phyloP scores from a whole-genome alignment of 1,140 invertebrate species.

The Daktulosphaira vitifoliae region DNA sequence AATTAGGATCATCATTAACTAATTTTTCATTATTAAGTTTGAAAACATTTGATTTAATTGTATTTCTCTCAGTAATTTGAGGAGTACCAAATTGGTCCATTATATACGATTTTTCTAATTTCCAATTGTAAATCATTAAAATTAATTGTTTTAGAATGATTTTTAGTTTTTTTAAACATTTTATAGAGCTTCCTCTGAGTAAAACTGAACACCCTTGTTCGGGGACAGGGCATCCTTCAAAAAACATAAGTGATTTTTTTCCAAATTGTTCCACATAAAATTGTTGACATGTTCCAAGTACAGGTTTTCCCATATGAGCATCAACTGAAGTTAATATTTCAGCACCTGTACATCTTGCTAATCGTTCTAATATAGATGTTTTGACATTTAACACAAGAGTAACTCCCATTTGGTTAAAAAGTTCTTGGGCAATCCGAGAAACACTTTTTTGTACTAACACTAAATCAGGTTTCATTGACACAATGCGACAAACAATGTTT shows the following conservation, averaged over 20 bases:
- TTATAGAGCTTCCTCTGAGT: conserved; percentile 64
- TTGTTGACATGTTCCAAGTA: conserved; percentile 74
- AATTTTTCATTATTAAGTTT: neutral
- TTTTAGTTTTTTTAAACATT: conserved; percentile 75
- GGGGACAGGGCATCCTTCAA: conserved; percentile 78
- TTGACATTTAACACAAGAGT: conserved; percentile 86
- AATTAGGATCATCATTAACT: neutral
- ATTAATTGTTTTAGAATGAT: conserved; percentile 70
- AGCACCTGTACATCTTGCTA: conserved; percentile 73
- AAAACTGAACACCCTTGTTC: conserved; percentile 83
- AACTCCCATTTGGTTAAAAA: conserved; percentile 66
- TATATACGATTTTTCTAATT: conserved; percentile 82
- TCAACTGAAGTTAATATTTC: conserved; percentile 86
- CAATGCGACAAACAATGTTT: conserved; percentile 81
- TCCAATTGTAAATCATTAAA: conserved; percentile 82
- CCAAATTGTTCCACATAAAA: conserved; percentile 72
- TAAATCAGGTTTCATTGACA: conserved; percentile 72
- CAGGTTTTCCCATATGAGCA: conserved; percentile 69
- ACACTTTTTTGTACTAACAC: conserved; percentile 85
- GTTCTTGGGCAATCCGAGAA: conserved; percentile 79
- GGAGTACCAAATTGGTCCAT: conserved; percentile 62
- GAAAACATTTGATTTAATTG: neutral
- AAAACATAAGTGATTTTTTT: conserved; percentile 82
- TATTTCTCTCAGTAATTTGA: conserved; percentile 37
- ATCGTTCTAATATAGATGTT: conserved; percentile 67